Conservation (phyloP, 1,140 invertebrate species). For the Bombus superbus region DNA sequence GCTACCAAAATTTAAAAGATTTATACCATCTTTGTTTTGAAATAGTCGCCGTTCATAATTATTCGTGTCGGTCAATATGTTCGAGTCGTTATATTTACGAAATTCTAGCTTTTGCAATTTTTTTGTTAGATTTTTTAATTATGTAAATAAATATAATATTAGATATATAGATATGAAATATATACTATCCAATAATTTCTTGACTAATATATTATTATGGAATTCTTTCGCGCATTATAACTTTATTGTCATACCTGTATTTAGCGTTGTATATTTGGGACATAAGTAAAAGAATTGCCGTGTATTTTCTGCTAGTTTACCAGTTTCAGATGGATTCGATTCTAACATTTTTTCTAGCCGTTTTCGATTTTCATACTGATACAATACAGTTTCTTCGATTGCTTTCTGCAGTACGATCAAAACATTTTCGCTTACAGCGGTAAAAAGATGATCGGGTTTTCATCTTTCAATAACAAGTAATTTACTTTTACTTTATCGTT, state of each 20-base stretch:
- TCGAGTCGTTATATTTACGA: not conserved
- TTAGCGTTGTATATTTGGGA: not conserved
- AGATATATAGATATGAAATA: not conserved
- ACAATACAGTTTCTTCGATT: constrained; percentile 50
- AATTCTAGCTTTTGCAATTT: not conserved
- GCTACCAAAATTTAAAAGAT: not conserved
- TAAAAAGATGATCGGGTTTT: not conserved
- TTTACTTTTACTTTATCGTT: constrained; percentile 58
- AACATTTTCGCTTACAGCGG: not conserved
- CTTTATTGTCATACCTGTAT: constrained; percentile 24
- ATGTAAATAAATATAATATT: constrained; percentile 15
- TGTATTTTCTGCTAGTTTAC: constrained; percentile 57
- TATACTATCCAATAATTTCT: constrained; percentile 12
- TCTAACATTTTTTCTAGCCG: constrained; percentile 50
- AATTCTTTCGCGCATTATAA: not conserved
- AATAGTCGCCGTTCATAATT: not conserved
- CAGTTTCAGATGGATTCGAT: constrained; percentile 36
- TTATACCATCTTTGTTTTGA: not conserved
- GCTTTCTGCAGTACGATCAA: constrained; percentile 36
- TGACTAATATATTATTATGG: not conserved
- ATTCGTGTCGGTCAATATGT: not conserved
- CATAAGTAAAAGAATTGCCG: constrained; percentile 56
- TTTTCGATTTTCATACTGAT: constrained; percentile 60
- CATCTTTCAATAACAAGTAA: not conserved
- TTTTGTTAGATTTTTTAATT: constrained; percentile 13